A percentile compares a stretch with the other conserved stretches of the same genome.
Evolutionary conservation across 30 jellyfish, hydroid and myxozoan genomes (phyloP).

Genomic region (Turritopsis dohrnii): DNA sequence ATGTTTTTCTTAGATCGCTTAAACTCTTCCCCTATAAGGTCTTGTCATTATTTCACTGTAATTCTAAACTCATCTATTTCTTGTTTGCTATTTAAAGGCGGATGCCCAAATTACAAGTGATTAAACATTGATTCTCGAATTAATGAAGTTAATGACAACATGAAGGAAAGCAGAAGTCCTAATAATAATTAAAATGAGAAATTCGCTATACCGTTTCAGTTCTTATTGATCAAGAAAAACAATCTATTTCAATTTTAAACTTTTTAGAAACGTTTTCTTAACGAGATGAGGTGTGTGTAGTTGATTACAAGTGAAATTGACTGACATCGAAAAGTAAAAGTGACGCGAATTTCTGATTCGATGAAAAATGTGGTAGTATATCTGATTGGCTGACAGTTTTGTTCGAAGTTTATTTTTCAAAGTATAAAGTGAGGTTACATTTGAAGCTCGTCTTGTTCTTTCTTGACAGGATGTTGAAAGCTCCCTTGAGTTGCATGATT

Average conservation of each 20-base stretch:
- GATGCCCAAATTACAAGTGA: neutral
- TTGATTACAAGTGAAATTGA: neutral
- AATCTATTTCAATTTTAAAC: no score
- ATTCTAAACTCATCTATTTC: neutral
- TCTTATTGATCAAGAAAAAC: neutral
- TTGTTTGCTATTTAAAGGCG: neutral
- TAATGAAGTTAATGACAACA: neutral
- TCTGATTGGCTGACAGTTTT: neutral
- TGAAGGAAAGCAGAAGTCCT: neutral
- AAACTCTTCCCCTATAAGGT: neutral
- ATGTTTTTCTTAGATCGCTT: neutral
- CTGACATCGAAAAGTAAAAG: neutral
- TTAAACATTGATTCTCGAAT: neutral
- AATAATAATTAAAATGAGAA: neutral
- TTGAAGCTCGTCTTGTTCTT: no score
- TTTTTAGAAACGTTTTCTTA: neutral
- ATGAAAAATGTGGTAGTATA: neutral
- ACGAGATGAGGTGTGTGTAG: neutral
- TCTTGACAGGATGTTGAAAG: no score
- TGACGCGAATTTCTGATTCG: neutral
- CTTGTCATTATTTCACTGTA: neutral
- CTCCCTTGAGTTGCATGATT: no score
- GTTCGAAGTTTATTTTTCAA: neutral
- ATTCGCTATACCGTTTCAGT: neutral
- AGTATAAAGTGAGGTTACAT: no score